Conservation (phyloP, 2,888 invertebrate species). For the Mactromeris polynyma region DNA sequence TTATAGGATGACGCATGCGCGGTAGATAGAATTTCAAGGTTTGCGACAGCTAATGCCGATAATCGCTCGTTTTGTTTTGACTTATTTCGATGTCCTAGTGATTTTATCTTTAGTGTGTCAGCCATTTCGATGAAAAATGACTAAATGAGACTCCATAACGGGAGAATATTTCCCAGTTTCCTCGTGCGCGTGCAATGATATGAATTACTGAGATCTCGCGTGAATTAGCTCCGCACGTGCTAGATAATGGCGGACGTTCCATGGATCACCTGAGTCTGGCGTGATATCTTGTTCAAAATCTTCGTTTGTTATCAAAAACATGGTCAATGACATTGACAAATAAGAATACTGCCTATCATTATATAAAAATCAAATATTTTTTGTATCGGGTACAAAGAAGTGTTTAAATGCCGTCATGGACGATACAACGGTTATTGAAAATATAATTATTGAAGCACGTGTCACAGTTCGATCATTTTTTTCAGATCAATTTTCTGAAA, state of each 20-base stretch:
- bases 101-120: constrained; percentile 61
- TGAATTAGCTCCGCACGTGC: constrained; percentile 61
- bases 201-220: constrained; percentile 62
- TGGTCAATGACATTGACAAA: constrained; percentile 24
- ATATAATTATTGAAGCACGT: neutral
- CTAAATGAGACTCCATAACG: constrained; percentile 41
- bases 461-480: neutral
- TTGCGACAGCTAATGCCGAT: constrained; percentile 39
- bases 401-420: neutral
- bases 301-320: constrained; percentile 11
- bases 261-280: constrained; percentile 50
- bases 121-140: constrained; percentile 63
- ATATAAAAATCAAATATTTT: neutral
- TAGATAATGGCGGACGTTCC: constrained; percentile 48
- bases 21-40: constrained; percentile 57
- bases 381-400: neutral
- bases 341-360: neutral
- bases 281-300: constrained; percentile 4
- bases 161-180: constrained; percentile 15
- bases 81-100: constrained; percentile 59
- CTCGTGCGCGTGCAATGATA: constrained; percentile 59
- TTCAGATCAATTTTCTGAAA: neutral
- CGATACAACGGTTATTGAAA: constrained; percentile 9
- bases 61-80: constrained; percentile 64
- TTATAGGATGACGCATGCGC: constrained; percentile 56